Evolutionary conservation across 2,113 vertebrate species (phyloP).

Genomic region (Bubalus kerabau): DNA sequence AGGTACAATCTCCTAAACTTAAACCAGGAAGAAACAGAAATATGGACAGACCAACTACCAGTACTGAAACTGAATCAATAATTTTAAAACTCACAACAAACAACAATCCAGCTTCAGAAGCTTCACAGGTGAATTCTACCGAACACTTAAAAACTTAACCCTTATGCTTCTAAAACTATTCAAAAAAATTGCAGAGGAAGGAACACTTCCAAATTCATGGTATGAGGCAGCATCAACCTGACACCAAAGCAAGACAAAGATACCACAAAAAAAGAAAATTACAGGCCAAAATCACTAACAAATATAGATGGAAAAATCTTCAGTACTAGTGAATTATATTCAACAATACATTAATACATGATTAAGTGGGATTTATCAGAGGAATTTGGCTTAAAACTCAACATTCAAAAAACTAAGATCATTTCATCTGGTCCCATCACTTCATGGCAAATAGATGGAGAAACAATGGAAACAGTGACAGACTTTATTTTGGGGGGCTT

Average conservation of each 20-base stretch:
- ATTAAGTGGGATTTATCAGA: background rate
- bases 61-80: background rate
- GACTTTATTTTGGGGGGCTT: background rate
- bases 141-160: background rate
- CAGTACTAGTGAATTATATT: background rate
- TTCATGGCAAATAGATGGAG: background rate
- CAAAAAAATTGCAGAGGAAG: background rate
- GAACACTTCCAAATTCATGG: background rate
- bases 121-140: background rate
- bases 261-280: background rate
- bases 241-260: background rate
- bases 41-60: background rate
- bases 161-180: background rate
- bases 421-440: background rate
- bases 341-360: background rate
- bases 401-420: background rate
- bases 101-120: background rate
- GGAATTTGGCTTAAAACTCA: background rate
- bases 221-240: background rate
- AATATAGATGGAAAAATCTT: background rate
- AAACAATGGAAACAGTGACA: background rate
- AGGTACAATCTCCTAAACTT: background rate
- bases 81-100: background rate
- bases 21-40: background rate
- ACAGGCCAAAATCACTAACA: background rate